Conservation (phyloP, 1,140 invertebrate species). For the Ceratosolen fusciceps region DNA sequence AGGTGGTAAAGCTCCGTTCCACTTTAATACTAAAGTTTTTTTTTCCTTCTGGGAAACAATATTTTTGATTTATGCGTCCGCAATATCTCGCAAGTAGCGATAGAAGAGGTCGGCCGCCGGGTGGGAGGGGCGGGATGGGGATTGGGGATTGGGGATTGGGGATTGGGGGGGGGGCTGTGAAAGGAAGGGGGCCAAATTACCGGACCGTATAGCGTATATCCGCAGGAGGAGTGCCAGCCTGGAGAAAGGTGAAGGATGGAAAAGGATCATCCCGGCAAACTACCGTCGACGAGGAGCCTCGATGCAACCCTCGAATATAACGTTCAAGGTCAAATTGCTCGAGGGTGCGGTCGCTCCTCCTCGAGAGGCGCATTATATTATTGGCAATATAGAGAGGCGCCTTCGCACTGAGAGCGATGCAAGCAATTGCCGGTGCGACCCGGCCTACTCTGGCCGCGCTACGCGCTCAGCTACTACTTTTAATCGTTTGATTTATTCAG, state of each 20-base stretch:
- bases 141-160: too few species aligned
- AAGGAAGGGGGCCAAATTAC: slow-evolving; percentile 6
- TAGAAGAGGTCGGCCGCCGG: not conserved
- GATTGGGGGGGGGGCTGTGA: too few species aligned
- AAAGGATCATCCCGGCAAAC: not conserved
- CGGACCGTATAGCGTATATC: not conserved
- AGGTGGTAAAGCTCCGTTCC: not conserved
- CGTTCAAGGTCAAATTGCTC: slow-evolving; percentile 34
- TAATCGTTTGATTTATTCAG: slow-evolving; percentile 19
- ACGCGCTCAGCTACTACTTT: not conserved
- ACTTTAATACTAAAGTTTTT: slow-evolving; percentile 12
- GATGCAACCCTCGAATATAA: slow-evolving; percentile 3
- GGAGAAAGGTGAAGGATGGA: not conserved
- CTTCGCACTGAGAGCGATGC: not conserved
- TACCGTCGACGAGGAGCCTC: not conserved
- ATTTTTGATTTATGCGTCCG: slow-evolving; percentile 39
- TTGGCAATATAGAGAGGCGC: not conserved
- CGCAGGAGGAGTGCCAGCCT: not conserved
- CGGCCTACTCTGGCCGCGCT: not conserved
- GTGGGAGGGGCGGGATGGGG: too few species aligned
- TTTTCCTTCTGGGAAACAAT: slow-evolving; percentile 31
- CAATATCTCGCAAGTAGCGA: slow-evolving; percentile 28
- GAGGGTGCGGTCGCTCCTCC: not conserved
- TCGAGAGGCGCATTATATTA: slow-evolving; percentile 4
- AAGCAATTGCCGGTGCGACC: not conserved